Evolutionary conservation across 1,140 invertebrate species (phyloP).

Genomic region (Drosophila ercepeae): DNA sequence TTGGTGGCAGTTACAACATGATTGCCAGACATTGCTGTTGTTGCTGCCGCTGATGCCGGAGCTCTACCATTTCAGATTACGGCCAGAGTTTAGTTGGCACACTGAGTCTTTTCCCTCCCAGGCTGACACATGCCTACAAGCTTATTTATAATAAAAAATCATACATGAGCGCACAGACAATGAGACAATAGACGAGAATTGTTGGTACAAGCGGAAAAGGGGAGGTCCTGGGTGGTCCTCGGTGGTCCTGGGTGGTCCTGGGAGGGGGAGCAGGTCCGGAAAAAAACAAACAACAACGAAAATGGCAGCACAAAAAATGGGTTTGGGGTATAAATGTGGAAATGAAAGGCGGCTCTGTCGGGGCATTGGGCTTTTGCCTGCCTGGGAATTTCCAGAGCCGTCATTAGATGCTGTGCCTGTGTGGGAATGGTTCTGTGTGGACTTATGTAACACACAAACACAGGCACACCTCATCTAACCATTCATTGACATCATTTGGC

Average conservation of each 20-base stretch:
- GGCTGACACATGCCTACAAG: slow-evolving; percentile 75
- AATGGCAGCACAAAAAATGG: slow-evolving; percentile 28
- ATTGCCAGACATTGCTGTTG: slow-evolving; percentile 52
- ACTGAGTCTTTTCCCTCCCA: slow-evolving; percentile 27
- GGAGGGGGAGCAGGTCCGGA: slow-evolving; percentile 11
- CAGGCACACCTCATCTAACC: slow-evolving; percentile 74
- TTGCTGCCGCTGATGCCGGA: slow-evolving; percentile 8
- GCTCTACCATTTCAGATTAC: slow-evolving; percentile 74
- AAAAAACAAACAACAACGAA: slow-evolving; percentile 52
- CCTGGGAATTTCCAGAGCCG: slow-evolving; percentile 54
- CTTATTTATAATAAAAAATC: slow-evolving; percentile 82
- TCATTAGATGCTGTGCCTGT: slow-evolving; percentile 62
- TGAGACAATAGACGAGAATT: slow-evolving; percentile 67
- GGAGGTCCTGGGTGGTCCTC: not conserved
- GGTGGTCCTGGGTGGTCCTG: not conserved
- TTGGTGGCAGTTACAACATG: slow-evolving; percentile 41
- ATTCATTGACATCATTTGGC: slow-evolving; percentile 77
- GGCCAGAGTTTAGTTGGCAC: slow-evolving; percentile 73
- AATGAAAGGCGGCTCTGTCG: slow-evolving; percentile 38
- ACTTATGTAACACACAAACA: slow-evolving; percentile 40
- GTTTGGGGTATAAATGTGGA: slow-evolving; percentile 33
- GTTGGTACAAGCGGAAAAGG: slow-evolving; percentile 1
- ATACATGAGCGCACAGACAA: slow-evolving; percentile 77
- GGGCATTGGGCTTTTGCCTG: slow-evolving; percentile 38
- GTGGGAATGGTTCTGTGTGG: slow-evolving; percentile 4